These are phyloP conservation scores for Philereme vetulata DNA, from an alignment of 2,888 invertebrate genomes.

Conservation along the genomic window DNA sequence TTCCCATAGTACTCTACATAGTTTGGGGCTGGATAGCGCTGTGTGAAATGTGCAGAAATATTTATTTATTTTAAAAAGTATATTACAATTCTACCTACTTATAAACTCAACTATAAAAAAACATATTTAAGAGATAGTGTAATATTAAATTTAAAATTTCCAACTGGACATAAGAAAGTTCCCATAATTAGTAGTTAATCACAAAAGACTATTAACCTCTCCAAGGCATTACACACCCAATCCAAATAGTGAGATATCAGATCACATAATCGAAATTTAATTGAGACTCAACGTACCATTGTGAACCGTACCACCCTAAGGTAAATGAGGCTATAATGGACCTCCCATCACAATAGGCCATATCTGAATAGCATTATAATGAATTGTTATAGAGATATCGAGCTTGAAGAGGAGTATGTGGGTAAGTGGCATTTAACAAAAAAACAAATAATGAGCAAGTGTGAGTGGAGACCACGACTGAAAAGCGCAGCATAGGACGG, in stretches of 20 bases:
- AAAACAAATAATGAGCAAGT: neutral
- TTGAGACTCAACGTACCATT: slow-evolving; percentile 48
- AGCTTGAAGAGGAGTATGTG: neutral
- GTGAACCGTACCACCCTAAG: slow-evolving; percentile 54
- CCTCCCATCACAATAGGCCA: slow-evolving; percentile 60
- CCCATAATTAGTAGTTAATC: slow-evolving; percentile 3
- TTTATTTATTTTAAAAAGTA: no score
- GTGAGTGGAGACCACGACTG: no score
- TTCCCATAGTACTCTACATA: no score
- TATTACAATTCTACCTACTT: no score
- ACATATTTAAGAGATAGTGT: no score
- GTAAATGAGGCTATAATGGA: slow-evolving; percentile 71
- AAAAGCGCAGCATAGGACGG: no score
- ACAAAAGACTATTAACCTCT: slow-evolving; percentile 12
- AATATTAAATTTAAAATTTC: no score
- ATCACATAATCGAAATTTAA: slow-evolving; percentile 48
- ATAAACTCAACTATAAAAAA: no score
- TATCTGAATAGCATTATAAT: slow-evolving; percentile 74
- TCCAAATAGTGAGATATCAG: slow-evolving; percentile 17
- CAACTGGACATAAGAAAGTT: no score
- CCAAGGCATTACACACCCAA: slow-evolving; percentile 7
- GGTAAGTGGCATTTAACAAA: slow-evolving; percentile 5
- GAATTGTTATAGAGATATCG: slow-evolving; percentile 69
- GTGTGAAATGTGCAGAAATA: no score
- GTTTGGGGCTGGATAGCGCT: no score